Evolutionary conservation across 2,113 vertebrate species (phyloP).

Genomic region (Mesoclemmys tuberculata): DNA sequence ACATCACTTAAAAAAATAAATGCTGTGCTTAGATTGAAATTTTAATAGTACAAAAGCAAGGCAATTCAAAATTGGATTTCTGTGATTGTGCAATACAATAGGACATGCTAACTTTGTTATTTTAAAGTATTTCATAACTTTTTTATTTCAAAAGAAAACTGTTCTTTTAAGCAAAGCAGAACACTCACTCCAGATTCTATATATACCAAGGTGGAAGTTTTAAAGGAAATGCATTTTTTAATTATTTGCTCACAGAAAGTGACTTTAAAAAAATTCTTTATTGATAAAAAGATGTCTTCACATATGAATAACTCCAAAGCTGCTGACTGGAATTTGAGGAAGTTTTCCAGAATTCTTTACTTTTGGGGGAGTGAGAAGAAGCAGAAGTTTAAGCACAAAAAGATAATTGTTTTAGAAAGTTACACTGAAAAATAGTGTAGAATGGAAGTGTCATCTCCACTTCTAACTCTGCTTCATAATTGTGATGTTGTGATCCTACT

Average conservation of each 20-base stretch:
- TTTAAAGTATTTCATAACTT: neutral
- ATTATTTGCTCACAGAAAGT: neutral
- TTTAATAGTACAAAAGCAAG: neutral
- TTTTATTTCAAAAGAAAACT: neutral
- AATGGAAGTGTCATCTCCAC: neutral
- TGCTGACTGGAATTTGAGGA: neutral
- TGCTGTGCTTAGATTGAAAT: neutral
- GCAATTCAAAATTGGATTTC: neutral
- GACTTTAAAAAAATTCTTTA: neutral
- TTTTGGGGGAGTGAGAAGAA: neutral
- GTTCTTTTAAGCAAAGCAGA: neutral
- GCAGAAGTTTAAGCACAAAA: neutral
- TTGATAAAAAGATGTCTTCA: neutral
- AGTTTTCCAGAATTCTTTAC: neutral
- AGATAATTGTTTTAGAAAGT: neutral
- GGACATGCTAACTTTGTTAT: neutral
- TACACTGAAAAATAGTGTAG: neutral
- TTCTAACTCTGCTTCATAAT: neutral
- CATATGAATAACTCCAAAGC: neutral
- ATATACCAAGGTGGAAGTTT: neutral
- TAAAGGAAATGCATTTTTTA: neutral
- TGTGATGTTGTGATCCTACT: neutral
- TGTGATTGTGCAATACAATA: constrained; percentile 18
- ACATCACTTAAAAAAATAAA: neutral
- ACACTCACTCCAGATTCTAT: neutral